phyloP scores from a whole-genome alignment of 2,113 vertebrate genomes.

The Oreocharis arfaki region DNA sequence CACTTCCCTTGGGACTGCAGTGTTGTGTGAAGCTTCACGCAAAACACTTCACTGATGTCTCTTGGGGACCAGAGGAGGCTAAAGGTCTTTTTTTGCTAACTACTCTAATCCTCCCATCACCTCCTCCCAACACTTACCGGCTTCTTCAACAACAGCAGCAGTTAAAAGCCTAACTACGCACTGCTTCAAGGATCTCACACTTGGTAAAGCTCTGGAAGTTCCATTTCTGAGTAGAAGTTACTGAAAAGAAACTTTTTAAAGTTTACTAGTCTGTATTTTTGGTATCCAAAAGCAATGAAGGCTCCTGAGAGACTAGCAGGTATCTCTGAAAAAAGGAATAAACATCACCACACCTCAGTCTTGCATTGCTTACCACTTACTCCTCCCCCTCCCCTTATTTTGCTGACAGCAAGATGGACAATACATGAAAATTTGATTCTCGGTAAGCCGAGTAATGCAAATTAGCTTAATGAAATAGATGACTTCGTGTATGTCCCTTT shows the following conservation, averaged over 20 bases:
- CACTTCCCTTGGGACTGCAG: neutral
- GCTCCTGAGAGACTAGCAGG: neutral
- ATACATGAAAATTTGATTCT: slow-evolving; percentile 75
- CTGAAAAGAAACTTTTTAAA: neutral
- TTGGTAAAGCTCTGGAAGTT: neutral
- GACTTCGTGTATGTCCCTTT: slow-evolving; percentile 62
- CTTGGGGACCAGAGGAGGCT: neutral
- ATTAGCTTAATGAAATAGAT: slow-evolving; percentile 83
- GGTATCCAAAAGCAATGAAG: neutral
- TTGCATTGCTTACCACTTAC: neutral
- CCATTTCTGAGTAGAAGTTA: neutral
- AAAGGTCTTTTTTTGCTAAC: slow-evolving; percentile 20
- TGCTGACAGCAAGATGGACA: slow-evolving; percentile 69
- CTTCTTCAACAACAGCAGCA: neutral
- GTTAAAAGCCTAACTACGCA: neutral
- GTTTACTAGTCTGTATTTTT: neutral
- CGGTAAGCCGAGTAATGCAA: slow-evolving; percentile 76
- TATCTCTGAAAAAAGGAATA: neutral
- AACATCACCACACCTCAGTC: neutral
- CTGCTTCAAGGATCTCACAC: neutral
- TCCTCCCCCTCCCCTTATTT: neutral
- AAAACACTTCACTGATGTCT: neutral
- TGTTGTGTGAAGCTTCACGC: neutral
- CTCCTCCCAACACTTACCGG: neutral
- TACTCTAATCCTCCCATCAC: neutral